Evolutionary conservation across 2,797 vertebrate species (phyloP).

Genomic region (Catharus ustulatus): DNA sequence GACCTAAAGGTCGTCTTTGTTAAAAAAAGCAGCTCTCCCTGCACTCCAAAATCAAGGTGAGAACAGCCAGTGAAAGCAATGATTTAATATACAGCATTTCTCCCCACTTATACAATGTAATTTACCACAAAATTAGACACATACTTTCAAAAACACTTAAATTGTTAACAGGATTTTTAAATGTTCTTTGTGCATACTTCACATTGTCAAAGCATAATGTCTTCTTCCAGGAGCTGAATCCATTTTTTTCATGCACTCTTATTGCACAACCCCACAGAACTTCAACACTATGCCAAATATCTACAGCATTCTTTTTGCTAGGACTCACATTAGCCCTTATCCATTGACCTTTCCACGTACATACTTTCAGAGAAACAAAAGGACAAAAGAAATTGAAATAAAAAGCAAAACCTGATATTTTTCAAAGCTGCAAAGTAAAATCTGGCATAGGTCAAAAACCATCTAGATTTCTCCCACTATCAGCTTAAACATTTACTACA

Average conservation of each 20-base stretch:
- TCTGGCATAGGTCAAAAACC: neutral
- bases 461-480: neutral
- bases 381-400: neutral
- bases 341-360: neutral
- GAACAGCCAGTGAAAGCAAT: neutral
- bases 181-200: neutral
- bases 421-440: neutral
- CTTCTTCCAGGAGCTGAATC: neutral
- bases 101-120: neutral
- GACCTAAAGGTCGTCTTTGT: neutral
- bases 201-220: neutral
- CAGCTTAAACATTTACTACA: neutral
- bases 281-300: neutral
- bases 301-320: neutral
- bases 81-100: neutral
- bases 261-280: neutral
- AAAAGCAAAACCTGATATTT: neutral
- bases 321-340: neutral
- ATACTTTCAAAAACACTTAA: neutral
- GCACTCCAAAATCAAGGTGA: neutral
- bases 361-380: neutral
- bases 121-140: neutral
- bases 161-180: neutral
- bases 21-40: neutral
- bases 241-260: fast-evolving